These are phyloP conservation scores for Neoarius graeffei DNA, from an alignment of 2,113 vertebrate genomes.

Conservation along the genomic window DNA sequence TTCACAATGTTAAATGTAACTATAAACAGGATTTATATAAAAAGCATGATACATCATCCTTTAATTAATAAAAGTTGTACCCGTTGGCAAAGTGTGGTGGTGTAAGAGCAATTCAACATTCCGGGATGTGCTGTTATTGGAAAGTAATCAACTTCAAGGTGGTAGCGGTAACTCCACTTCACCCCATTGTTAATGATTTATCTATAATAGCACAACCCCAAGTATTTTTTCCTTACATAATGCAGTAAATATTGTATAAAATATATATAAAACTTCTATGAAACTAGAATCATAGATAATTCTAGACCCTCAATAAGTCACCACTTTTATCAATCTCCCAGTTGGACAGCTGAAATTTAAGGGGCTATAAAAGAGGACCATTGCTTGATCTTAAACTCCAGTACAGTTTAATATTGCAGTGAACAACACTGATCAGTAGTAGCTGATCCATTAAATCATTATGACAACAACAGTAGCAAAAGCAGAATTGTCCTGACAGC, in stretches of 20 bases:
- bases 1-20: neutral
- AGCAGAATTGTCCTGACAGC: neutral
- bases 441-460: neutral
- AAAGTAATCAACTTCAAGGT: neutral
- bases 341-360: neutral
- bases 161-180: neutral
- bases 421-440: neutral
- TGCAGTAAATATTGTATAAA: neutral
- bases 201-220: neutral
- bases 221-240: neutral
- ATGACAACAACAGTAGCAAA: neutral
- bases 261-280: neutral
- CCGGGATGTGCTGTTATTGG: too few relatives aligned
- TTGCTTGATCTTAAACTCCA: neutral
- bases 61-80: neutral
- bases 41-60: neutral
- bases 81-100: neutral
- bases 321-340: neutral
- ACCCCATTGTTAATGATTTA: neutral
- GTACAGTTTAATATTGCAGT: neutral
- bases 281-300: neutral
- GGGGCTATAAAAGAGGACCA: neutral
- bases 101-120: neutral
- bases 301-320: neutral
- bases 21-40: neutral